Evolutionary conservation across 1,140 invertebrate species (phyloP), one percentile per base, ranked within the genome.

Genomic region (Globodera rostochiensis): DNA sequence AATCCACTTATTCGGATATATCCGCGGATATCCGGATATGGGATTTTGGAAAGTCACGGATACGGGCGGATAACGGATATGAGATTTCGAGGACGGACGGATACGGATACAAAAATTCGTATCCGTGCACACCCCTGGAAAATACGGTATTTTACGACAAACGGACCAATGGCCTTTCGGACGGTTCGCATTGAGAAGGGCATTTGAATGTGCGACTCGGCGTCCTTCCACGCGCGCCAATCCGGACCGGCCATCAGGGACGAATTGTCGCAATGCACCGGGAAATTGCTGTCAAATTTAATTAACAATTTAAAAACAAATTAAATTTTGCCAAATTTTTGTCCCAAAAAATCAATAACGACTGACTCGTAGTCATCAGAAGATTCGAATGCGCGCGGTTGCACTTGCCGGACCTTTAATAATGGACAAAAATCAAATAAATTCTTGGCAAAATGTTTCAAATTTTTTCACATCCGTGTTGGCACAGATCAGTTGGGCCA

Each of bases 401-500:
- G 93, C 90, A 93, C 92, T 1, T 80, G 85, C 6, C 80, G 82
- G 11, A 93, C 57, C 57, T 60, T 60, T 19, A 60, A 60, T 15
- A 19, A 60, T 15, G 5, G 50, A 13, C 8, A 6, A 53, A 11
- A 15, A 36, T 6, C 57, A 60, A 60, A 19, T 60, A 19, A 11
- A 60, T 60, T 19, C 13, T 19, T 15, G 6, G 11, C 13, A 1
- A 60, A 60, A 60, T 36, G 25, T 36, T 36, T 36, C 25, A 36
- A 36, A 36, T 1, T 36, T 15, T 60, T 6, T 4, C 57, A 60
- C 91, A 25, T 93, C 91, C 86, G 94, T 93, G 89, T 95, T 95
- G 85, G 95, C 93, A 86, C 94, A 95, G 95, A 95, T 92, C 9
- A 95, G 90, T 85, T 93, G 91, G 0, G 94, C 92, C 57, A 95